Base-by-base conservation (phyloP, 2,888 invertebrate genomes). In the Volucella bombylans region DNA sequence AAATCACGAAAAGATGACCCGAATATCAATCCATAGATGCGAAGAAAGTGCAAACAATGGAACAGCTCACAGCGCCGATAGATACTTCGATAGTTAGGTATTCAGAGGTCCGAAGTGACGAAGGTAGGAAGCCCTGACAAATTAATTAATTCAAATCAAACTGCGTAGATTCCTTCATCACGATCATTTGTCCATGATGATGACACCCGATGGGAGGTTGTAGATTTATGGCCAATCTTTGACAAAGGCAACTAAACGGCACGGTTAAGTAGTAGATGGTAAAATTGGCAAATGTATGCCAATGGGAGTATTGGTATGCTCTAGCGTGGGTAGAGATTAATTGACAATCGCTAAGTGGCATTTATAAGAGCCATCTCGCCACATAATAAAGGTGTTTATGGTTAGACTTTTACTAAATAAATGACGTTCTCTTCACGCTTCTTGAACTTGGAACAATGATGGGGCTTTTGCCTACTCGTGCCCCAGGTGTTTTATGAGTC, bases 341-440 rank as follows among this genome's bases (percentile, higher is more conserved):
- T 79, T 79, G 82, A 82, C 82, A 82, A 57, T 73, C 41, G 55
- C 57, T 73, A 68, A 82, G 82, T 79, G 78, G 64, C 73, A 57
- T 82, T 82, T 76, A 76, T 52, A 39, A 67, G 55, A 39, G 67
- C 50, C 65, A 67, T 67, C 65, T 49, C 15, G 43, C 31, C 65
- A 41, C 52, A 76, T 52, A 68, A 61, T 68, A 11, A 49, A 45
- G 49, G 54, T 45, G 67, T 31, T 43, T 61, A 59, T 52, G 59
- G 41, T 57, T 43, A 38, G n/a, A 31, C 11, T 45, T 38, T 9
- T 50, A 43, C 15, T 47, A 67, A 11, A 50, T 65, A 78, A 82
- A 68, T 79, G 55, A 31, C 31, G 55, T 43, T 41, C 49, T 67
- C 62, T 82, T 78, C 61, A 68, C 78, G 72, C 64, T 62, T 78